Evolutionary conservation across 53 echinoderm and acorn worm genomes (phyloP), one percentile per base, ranked within the genome.

Genomic region (Echinarachnius parma): DNA sequence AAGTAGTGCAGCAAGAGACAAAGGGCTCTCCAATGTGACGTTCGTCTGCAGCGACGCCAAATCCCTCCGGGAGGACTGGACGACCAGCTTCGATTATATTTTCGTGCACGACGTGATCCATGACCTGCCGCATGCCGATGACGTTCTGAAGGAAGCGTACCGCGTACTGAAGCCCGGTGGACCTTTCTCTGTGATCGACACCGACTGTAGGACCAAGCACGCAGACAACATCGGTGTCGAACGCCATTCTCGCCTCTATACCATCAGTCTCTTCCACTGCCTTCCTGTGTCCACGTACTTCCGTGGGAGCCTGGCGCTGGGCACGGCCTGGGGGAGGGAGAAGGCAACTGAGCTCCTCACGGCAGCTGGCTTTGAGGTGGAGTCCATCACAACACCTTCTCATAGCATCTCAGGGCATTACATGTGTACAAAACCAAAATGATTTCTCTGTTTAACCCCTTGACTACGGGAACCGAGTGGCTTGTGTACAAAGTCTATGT

Each of bases 251-350:
- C 23, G 28, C 19, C 42, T 69, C 22, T 83, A 66, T 44, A 70
- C 78, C 31, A 78, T 82, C 53, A 90, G 90, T 31, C 10, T 82
- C 24, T 81, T 90, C 66, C 82, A 86, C 62, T 90, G 90, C 53
- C 52, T 90, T n/a, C 86, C 90, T 1, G 78, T 90, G 21, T 90
- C 90, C 3, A 29, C 82, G 59, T 66, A 75, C 42, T 74, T 82
- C 31, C 82, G 82, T 9, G 81, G 81, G 2, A 86, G 90, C 19
- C 46, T 64, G 42, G 90, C 86, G 21, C 46, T 90, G 22, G 90
- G 90, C 0, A 79, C 86, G 7, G 62, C 74, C 75, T 90, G 90
- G 90, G 90, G 90, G 4, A 46, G 82, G 34, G 90, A 90, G 47
- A 82, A 79, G 35, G 82, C 82, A n/a, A 45, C 34, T 9, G 42